Conservation (phyloP, 1,140 invertebrate genomes). For the Tetramorium alpestre region DNA sequence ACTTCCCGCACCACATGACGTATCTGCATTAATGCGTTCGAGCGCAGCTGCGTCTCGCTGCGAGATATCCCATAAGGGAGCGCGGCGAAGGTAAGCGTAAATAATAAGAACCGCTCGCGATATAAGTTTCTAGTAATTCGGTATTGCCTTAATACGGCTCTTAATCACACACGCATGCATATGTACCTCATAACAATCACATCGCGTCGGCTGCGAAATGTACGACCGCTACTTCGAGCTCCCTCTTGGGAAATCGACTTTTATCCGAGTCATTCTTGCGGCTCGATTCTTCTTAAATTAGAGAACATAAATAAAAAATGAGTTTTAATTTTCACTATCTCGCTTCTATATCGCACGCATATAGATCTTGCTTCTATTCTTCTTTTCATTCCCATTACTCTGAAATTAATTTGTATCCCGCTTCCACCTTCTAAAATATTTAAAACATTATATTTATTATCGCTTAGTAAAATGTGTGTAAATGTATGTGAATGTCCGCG, state of each 20-base stretch:
- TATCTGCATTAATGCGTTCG: slow-evolving; percentile 63
- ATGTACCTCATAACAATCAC: slow-evolving; percentile 23
- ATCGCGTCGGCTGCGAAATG: neutral
- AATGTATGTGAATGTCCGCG: neutral
- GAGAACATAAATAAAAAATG: neutral
- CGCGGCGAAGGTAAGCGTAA: neutral
- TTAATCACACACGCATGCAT: slow-evolving; percentile 8
- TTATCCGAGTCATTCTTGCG: neutral
- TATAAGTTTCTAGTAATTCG: slow-evolving; percentile 44
- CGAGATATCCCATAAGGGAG: slow-evolving; percentile 2
- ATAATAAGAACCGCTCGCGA: slow-evolving; percentile 33
- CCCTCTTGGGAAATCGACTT: slow-evolving; percentile 4
- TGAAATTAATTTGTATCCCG: neutral
- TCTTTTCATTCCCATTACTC: neutral
- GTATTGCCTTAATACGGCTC: slow-evolving; percentile 1
- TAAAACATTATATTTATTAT: neutral
- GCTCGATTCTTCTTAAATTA: neutral
- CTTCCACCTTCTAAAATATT: neutral
- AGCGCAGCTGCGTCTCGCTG: slow-evolving; percentile 26
- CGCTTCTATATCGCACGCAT: neutral
- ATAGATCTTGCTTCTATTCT: neutral
- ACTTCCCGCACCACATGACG: slow-evolving; percentile 65
- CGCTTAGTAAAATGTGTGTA: neutral
- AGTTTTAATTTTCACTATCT: neutral
- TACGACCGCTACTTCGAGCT: slow-evolving; percentile 1